A percentile compares a stretch with the other conserved stretches of the same genome.
These are phyloP conservation scores for Apamea monoglypha DNA, from an alignment of 2,888 invertebrate species.

Conservation along the genomic window DNA sequence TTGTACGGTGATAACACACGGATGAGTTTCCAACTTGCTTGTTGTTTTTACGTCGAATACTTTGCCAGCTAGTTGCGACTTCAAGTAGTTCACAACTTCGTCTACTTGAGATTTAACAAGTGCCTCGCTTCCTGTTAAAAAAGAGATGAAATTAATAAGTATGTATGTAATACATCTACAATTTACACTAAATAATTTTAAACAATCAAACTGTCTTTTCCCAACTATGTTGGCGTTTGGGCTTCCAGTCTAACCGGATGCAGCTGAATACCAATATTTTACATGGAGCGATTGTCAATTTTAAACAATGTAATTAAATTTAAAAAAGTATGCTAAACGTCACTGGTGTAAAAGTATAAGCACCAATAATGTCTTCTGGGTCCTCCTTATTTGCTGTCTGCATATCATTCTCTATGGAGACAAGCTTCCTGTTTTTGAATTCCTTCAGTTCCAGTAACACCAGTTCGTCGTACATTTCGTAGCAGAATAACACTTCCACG, in stretches of 20 bases:
- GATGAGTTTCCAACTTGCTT: slow-evolving; percentile 95
- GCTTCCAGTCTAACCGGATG: neutral
- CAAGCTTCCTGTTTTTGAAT: slow-evolving; percentile 94
- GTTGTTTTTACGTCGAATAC: slow-evolving; percentile 96
- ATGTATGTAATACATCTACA: neutral
- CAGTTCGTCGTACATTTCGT: slow-evolving; percentile 99
- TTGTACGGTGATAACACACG: slow-evolving; percentile 98
- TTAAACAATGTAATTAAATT: neutral
- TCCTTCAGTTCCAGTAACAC: slow-evolving; percentile 97
- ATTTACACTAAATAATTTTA: neutral
- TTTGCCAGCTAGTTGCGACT: slow-evolving; percentile 93
- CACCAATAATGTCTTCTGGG: slow-evolving; percentile 91
- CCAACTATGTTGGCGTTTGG: neutral
- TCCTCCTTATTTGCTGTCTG: slow-evolving; percentile 92
- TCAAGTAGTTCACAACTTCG: slow-evolving; percentile 94
- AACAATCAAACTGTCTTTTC: neutral
- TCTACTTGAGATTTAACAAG: slow-evolving; percentile 94
- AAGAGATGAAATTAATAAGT: neutral
- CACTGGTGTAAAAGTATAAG: neutral
- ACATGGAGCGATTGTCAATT: neutral
- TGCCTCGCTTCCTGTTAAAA: slow-evolving; percentile 90
- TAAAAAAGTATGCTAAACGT: neutral
- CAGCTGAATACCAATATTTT: neutral
- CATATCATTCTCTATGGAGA: slow-evolving; percentile 98
- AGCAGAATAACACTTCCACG: slow-evolving; percentile 98